Base-by-base conservation (phyloP, 2,113 vertebrate genomes). In the Ochotona princeps region DNA sequence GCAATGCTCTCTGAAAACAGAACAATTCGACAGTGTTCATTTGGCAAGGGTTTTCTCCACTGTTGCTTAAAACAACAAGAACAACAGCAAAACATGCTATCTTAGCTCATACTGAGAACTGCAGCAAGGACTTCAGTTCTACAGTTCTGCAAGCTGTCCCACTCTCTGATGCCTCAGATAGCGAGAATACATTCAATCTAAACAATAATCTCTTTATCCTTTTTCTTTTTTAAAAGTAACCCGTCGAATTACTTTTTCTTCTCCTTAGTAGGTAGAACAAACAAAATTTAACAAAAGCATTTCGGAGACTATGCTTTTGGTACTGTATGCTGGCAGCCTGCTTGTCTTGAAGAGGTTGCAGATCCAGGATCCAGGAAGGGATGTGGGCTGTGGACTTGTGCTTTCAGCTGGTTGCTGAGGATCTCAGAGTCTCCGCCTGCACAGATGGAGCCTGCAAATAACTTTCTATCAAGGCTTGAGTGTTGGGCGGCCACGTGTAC, bases 151-250 rank as follows among this genome's bases (percentile, higher is more conserved):
- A 14, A 23, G 86, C 80, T 32, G 57, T 5, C 69, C 38, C n/a
- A 23, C 47, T 28, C 21, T 57, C 54, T 30, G 1, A 25, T 75
- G 18, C 49, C 49, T 26, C 70, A 90, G 6, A 18, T 49, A 70
- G 47, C 73, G 47, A 63, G 79, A 76, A 66, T 32, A 83, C 83
- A 63, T 84, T 25, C 35, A 75, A 32, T 78, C 47, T 66, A 13
- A 38, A 38, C 8, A 65, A 2, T 60, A 32, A 85, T 65, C 38
- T 32, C 5, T 54, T 81, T 78, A 54, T 18, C 20, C 80, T 84
- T 81, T 63, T 67, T 65, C 3, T 49, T 57, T 82, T 89, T 49
- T 25, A 79, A 85, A 83, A 92, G 20, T 44, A 61, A 87, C 21
- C 78, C 38, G 61, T 11, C 35, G 8, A 0, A 2, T 65, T n/a